Conservation (phyloP, 2,797 vertebrate genomes). For the Microchirus variegatus region DNA sequence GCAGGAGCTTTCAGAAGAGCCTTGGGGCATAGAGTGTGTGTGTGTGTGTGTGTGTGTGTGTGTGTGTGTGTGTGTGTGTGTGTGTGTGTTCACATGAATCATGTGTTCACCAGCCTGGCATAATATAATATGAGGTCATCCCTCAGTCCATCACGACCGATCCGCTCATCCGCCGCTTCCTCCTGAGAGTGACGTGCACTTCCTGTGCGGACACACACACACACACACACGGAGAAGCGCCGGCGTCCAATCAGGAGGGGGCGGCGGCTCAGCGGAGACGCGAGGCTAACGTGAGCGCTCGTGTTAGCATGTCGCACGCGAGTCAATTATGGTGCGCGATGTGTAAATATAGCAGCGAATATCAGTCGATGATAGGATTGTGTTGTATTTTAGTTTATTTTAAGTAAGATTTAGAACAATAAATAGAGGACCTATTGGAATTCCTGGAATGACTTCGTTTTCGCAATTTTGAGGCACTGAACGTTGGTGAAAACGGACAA, state of each 20-base stretch:
- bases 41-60: constrained; percentile 5
- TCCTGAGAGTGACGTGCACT: constrained; percentile 25
- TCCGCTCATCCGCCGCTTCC: constrained; percentile 27
- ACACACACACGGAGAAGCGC: not conserved
- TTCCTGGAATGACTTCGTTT: too few relatives aligned
- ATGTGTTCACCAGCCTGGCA: constrained; percentile 25
- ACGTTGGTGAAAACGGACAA: too few relatives aligned
- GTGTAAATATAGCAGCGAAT: too few relatives aligned
- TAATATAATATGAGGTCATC: constrained; percentile 35
- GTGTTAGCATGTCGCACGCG: too few relatives aligned
- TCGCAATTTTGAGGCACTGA: too few relatives aligned
- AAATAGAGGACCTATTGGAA: too few relatives aligned
- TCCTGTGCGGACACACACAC: constrained; percentile 40
- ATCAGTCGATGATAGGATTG: too few relatives aligned
- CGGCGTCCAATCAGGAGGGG: constrained; percentile 22
- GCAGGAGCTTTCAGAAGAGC: constrained; percentile 79
- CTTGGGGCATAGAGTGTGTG: not conserved
- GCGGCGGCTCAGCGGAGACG: constrained; percentile 22
- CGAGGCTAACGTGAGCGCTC: too few relatives aligned
- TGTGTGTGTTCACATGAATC: constrained; percentile 12
- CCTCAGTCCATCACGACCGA: constrained; percentile 37
- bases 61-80: constrained; percentile 13
- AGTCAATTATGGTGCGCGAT: too few relatives aligned
- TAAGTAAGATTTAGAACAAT: too few relatives aligned
- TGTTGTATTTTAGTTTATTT: too few relatives aligned